These are phyloP conservation scores for Acrobasis repandana DNA, from an alignment of 2,888 invertebrate genomes.

Conservation along the genomic window DNA sequence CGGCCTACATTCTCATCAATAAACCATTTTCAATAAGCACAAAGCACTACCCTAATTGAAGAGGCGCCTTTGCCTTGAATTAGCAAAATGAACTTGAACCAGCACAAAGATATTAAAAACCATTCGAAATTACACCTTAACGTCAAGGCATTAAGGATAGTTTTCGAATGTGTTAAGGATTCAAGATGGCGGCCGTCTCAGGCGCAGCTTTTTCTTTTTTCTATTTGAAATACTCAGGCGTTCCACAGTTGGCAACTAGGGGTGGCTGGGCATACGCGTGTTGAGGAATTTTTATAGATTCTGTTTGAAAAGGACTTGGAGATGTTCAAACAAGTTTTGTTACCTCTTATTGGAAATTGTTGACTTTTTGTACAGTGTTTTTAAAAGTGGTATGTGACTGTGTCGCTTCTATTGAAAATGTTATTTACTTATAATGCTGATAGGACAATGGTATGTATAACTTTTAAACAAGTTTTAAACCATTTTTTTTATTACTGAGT, in stretches of 20 bases:
- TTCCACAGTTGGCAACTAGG: conserved; percentile 54
- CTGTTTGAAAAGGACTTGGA: conserved; percentile 9
- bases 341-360: conserved; percentile 18
- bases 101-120: conserved; percentile 30
- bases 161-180: conserved; percentile 35
- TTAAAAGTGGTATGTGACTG: not conserved
- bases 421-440: no score
- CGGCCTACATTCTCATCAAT: conserved; percentile 14
- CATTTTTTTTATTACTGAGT: not conserved
- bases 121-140: conserved; percentile 35
- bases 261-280: conserved; percentile 47
- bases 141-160: conserved; percentile 29
- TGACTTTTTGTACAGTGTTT: not conserved
- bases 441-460: not conserved
- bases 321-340: conserved; percentile 10
- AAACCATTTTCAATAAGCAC: conserved; percentile 37
- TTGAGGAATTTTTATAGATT: conserved; percentile 17
- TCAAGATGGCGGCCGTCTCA: conserved; percentile 61
- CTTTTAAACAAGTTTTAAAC: not conserved
- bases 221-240: conserved; percentile 60
- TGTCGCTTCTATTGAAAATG: not conserved
- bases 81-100: conserved; percentile 48
- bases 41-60: conserved; percentile 49
- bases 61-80: conserved; percentile 52
- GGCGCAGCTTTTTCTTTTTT: conserved; percentile 69